Evolutionary conservation across 2,797 vertebrate species (phyloP).

Genomic region (Amazona finschi): DNA sequence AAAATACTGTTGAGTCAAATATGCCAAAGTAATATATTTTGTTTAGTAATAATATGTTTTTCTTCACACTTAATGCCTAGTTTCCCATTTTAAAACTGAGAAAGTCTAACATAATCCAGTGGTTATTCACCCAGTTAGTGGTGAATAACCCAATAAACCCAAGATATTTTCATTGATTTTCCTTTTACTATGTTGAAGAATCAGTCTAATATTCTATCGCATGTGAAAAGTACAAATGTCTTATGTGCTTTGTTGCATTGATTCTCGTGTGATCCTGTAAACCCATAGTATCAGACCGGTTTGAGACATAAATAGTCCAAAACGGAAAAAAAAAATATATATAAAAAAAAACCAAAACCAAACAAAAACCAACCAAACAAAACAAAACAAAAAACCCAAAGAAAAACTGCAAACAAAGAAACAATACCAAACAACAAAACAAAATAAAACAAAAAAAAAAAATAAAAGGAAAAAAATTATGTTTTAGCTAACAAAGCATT

Average conservation of each 20-base stretch:
- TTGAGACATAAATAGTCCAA: neutral
- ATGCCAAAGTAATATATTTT: neutral
- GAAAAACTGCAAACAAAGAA: neutral
- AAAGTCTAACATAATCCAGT: neutral
- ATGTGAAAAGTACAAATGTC: neutral
- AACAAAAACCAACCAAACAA: neutral
- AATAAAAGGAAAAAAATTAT: accelerated
- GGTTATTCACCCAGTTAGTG: neutral
- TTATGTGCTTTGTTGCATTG: neutral
- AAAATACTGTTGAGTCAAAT: neutral
- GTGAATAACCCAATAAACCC: neutral
- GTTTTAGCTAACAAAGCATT: neutral
- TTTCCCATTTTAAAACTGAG: neutral
- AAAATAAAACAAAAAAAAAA: too few species aligned
- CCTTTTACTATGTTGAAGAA: neutral
- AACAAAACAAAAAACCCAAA: too few species aligned
- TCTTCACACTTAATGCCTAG: neutral
- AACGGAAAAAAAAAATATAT: neutral
- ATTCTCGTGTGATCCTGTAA: neutral
- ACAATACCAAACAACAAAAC: neutral
- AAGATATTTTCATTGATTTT: neutral
- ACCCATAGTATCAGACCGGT: neutral
- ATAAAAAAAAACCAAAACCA: neutral
- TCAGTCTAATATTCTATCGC: neutral
- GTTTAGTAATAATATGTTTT: neutral